Base-by-base conservation (phyloP, 92 coral and sea anemone genomes). In the Heliopora coerulea region DNA sequence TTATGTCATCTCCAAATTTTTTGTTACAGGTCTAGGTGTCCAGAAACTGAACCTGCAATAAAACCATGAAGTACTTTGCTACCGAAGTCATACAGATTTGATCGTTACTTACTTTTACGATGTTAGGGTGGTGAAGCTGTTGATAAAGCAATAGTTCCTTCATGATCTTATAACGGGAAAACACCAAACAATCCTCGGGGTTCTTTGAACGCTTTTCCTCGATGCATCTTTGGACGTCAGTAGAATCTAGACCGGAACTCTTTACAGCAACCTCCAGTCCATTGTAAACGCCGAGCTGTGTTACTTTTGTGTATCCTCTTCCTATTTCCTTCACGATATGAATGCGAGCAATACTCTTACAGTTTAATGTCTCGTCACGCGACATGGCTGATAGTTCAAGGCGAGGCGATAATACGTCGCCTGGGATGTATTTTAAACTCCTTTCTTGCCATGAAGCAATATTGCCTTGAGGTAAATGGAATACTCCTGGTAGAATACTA, bases 111-210 rank as follows among this genome's bases (percentile, higher is more conserved):
- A 93, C 98, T 89, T 86, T 79, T 0, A 90, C 82, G 17, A 93
- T 83, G 68, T 93, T 93, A 31, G 79, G 77, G 63, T 93, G 98
- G 28, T 65, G 79, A 30, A 93, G 78, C 64, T 93, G 88, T 49
- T 93, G 96, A 2, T 90, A 79, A 24, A 93, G 84, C 66, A 90
- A 54, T 35, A 88, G 81, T 62, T 93, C 98, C 81, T 93, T 93
- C 46, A 90, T 91, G 15, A 93, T 81, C 77, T 93, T 93, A 56
- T 89, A 89, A 65, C 91, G 89, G 18, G 91, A 65, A 40, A 89
- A 79, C 63, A 83, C 82, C 49, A 85, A 87, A 78, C 98, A 93
- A 19, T 76, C 87, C 25, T 70, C 67, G 4, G 91, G 69, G 54
- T 73, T 60, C 30, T 68, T 70, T 9, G 37, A 78, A 11, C 68